phyloP scores from a whole-genome alignment of 2,888 invertebrate genomes.

The Baronia brevicornis region DNA sequence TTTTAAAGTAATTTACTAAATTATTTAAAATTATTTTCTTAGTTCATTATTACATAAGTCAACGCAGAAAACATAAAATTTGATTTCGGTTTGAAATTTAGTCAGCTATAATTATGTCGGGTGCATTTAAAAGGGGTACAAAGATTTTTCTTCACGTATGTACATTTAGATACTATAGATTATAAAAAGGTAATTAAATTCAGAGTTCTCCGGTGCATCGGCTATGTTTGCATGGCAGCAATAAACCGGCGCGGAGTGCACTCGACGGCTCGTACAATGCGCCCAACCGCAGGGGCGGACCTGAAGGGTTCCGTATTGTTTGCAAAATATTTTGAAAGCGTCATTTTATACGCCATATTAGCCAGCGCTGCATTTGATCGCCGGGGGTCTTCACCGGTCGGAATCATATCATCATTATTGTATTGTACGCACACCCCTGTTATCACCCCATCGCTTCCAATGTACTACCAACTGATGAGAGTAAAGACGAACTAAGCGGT shows the following conservation, averaged over 20 bases:
- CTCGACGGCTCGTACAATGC: conserved; percentile 46
- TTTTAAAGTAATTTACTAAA: conserved; percentile 5
- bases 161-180: too few relatives aligned
- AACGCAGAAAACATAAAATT: conserved; percentile 7
- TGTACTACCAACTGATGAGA: conserved; percentile 34
- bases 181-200: too few relatives aligned
- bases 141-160: too few relatives aligned
- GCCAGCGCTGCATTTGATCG: conserved; percentile 65
- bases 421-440: conserved; percentile 42
- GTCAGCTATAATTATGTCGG: too few relatives aligned
- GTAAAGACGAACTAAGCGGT: conserved; percentile 1
- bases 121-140: too few relatives aligned
- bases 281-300: conserved; percentile 39
- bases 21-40: conserved; percentile 11
- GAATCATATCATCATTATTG: conserved; percentile 66
- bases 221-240: conserved; percentile 29
- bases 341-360: conserved; percentile 73
- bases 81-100: too few relatives aligned
- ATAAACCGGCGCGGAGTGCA: conserved; percentile 36
- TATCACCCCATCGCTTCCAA: conserved; percentile 24
- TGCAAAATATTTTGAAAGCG: conserved; percentile 74
- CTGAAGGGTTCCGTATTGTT: conserved; percentile 64
- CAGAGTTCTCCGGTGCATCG: conserved; percentile 18
- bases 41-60: conserved; percentile 13
- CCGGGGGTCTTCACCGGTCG: conserved; percentile 53